phyloP scores from a whole-genome alignment of 2,888 invertebrate species.

The Athetis lepigone region DNA sequence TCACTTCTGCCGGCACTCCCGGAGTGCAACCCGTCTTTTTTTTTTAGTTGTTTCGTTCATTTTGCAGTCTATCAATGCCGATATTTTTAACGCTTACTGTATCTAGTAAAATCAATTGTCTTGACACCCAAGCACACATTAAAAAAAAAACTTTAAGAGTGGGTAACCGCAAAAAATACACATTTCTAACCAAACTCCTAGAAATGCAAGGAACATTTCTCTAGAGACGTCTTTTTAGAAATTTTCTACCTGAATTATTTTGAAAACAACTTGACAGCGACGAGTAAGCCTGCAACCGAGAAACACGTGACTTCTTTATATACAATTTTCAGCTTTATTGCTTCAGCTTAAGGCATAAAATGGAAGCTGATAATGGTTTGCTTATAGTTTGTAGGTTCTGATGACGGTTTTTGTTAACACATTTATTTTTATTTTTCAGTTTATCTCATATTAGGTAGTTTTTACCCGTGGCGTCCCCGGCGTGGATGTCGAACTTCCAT shows the following conservation, averaged over 20 bases:
- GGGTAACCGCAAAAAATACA: slow-evolving; percentile 23
- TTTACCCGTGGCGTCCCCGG: too few relatives aligned
- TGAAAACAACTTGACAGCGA: slow-evolving; percentile 40
- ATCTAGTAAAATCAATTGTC: too few relatives aligned
- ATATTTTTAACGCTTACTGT: too few relatives aligned
- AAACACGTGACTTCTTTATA: background rate
- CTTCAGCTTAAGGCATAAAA: background rate
- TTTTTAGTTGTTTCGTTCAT: too few relatives aligned
- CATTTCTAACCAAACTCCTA: slow-evolving; percentile 18
- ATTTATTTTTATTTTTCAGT: slow-evolving; percentile 15
- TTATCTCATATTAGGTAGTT: background rate
- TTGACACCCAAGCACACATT: too few relatives aligned
- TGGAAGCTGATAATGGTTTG: background rate
- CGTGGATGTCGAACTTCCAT: too few relatives aligned
- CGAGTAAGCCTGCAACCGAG: slow-evolving; percentile 3
- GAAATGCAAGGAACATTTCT: slow-evolving; percentile 42
- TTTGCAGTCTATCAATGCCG: too few relatives aligned
- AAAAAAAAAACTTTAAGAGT: slow-evolving; percentile 31
- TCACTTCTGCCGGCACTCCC: too few relatives aligned
- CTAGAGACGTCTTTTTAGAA: slow-evolving; percentile 54
- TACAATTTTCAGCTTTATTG: slow-evolving; percentile 23
- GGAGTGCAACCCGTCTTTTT: too few relatives aligned
- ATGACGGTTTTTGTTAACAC: slow-evolving; percentile 5
- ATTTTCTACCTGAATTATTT: slow-evolving; percentile 62
- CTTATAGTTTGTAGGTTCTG: slow-evolving; percentile 3